Evolutionary conservation across 2,113 vertebrate species (phyloP).

Genomic region (Heterotis niloticus): DNA sequence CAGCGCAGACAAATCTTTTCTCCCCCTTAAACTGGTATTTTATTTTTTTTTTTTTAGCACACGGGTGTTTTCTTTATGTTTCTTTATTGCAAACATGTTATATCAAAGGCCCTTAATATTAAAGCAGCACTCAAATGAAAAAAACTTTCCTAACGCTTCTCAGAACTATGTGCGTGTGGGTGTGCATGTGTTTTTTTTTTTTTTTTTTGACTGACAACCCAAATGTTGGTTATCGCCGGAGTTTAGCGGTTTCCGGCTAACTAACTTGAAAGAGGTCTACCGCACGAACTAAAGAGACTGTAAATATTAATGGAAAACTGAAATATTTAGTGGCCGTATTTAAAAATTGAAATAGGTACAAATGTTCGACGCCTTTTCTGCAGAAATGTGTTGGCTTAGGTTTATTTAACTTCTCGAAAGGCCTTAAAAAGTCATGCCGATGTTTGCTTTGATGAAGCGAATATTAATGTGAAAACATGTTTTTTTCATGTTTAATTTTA

Average conservation of each 20-base stretch:
- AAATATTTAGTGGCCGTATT: constrained; percentile 14
- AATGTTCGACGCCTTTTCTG: background rate
- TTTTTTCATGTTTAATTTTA: background rate
- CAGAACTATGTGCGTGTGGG: background rate
- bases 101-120: background rate
- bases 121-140: background rate
- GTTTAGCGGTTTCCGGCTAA: background rate
- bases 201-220: background rate
- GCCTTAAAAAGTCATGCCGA: background rate
- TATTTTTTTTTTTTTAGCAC: background rate
- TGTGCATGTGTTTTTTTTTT: too few species aligned
- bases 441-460: too few species aligned
- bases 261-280: background rate
- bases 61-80: background rate
- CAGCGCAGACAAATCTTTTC: background rate
- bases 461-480: background rate
- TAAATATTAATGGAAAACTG: constrained; percentile 16
- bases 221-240: constrained; percentile 3
- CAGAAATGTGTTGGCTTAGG: background rate
- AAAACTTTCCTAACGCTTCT: background rate
- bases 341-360: constrained; percentile 13
- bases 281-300: background rate
- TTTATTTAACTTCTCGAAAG: background rate
- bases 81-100: background rate
- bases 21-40: background rate